phyloP scores from a whole-genome alignment of 2,888 invertebrate genomes.

The Orchesellides sinensis region DNA sequence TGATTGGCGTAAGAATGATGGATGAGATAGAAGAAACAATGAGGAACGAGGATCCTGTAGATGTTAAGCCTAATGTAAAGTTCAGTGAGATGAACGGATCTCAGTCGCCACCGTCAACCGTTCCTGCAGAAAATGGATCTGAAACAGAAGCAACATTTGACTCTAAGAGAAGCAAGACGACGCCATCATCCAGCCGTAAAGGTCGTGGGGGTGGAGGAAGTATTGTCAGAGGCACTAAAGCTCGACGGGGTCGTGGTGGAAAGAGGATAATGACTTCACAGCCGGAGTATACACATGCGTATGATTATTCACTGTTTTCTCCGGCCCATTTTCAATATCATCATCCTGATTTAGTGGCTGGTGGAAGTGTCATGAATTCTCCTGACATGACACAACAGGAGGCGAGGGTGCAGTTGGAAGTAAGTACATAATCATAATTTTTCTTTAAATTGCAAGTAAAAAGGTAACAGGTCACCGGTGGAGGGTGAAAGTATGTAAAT shows the following conservation, averaged over 20 bases:
- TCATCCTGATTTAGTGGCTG: neutral
- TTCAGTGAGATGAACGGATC: too few relatives aligned
- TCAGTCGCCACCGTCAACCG: too few relatives aligned
- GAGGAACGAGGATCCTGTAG: too few relatives aligned
- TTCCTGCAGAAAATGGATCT: too few relatives aligned
- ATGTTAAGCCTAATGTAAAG: too few relatives aligned
- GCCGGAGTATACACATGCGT: neutral
- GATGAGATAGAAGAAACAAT: too few relatives aligned
- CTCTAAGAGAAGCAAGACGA: neutral
- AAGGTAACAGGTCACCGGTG: too few relatives aligned
- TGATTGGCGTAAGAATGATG: too few relatives aligned
- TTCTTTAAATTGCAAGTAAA: neutral
- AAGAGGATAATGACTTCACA: neutral
- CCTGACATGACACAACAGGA: neutral
- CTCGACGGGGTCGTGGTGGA: neutral
- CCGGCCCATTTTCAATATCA: neutral
- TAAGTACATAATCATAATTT: neutral
- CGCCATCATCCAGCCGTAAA: neutral
- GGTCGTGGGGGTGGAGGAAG: neutral
- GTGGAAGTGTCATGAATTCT: neutral
- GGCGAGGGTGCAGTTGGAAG: conserved; percentile 1
- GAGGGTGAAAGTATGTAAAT: neutral
- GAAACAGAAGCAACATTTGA: neutral
- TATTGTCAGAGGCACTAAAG: neutral
- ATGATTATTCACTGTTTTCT: neutral